Evolutionary conservation across 2,797 vertebrate species (phyloP).

Genomic region (Sebastes trivittatus): DNA sequence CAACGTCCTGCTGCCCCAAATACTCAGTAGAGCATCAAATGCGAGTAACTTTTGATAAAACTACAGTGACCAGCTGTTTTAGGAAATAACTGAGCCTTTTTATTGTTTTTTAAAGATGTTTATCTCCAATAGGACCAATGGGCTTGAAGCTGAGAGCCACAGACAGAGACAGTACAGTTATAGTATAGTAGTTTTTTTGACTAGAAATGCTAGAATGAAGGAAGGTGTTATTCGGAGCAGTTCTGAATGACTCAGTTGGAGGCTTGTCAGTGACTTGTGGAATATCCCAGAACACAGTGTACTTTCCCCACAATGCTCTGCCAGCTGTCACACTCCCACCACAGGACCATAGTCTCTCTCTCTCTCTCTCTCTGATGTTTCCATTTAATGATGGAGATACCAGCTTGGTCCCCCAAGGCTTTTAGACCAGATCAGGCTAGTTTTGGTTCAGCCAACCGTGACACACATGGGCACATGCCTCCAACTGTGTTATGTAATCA

Average conservation of each 20-base stretch:
- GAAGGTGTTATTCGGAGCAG: neutral
- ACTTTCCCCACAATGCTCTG: neutral
- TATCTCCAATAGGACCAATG: neutral
- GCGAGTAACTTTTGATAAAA: neutral
- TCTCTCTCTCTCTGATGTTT: neutral
- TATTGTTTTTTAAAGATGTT: neutral
- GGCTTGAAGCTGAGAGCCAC: neutral
- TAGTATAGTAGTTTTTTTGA: neutral
- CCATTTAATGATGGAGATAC: conserved; percentile 25
- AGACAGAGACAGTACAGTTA: neutral
- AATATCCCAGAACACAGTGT: neutral
- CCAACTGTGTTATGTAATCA: conserved; percentile 18
- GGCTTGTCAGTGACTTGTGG: neutral
- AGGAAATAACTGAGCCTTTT: neutral
- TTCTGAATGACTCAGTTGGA: neutral
- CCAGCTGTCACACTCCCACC: conserved; percentile 20
- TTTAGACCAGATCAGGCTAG: conserved; percentile 51
- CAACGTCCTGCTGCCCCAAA: neutral
- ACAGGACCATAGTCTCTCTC: neutral
- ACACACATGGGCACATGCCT: conserved; percentile 18
- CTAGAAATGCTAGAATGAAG: neutral
- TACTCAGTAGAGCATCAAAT: neutral
- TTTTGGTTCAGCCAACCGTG: conserved; percentile 35
- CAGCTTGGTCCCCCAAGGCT: conserved; percentile 43
- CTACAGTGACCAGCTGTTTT: neutral